phyloP scores from a whole-genome alignment of 1,140 invertebrate species.

The Drosophila bocki region DNA sequence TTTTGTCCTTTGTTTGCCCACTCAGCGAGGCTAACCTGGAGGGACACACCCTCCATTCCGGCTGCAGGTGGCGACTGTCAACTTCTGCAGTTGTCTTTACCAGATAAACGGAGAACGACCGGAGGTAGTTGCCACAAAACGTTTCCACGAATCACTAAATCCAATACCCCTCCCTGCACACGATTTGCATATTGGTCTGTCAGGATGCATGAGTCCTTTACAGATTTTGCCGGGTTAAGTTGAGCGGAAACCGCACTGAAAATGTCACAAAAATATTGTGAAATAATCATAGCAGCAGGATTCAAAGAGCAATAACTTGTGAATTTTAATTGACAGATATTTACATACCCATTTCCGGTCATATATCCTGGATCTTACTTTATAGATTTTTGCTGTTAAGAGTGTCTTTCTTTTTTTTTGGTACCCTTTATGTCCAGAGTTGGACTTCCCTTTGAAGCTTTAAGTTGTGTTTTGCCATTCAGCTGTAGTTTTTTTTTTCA shows the following conservation, averaged over 20 bases:
- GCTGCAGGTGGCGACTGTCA: slow-evolving; percentile 18
- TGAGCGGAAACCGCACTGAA: background rate
- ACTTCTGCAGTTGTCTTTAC: slow-evolving; percentile 10
- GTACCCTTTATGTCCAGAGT: background rate
- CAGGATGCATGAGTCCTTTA: background rate
- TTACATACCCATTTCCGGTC: background rate
- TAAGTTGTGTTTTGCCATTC: background rate
- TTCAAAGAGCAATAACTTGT: background rate
- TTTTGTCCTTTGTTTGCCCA: slow-evolving; percentile 4
- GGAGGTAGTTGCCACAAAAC: background rate
- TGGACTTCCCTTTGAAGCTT: background rate
- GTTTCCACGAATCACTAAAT: slow-evolving; percentile 2
- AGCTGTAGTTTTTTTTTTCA: background rate
- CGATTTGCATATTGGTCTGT: slow-evolving; percentile 22
- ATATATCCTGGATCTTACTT: too few relatives aligned
- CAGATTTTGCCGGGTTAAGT: background rate
- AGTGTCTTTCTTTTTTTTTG: background rate
- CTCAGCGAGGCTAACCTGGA: background rate
- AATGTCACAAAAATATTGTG: slow-evolving; percentile 3
- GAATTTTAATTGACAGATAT: background rate
- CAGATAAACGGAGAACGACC: slow-evolving; percentile 3
- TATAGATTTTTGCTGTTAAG: background rate
- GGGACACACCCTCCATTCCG: background rate
- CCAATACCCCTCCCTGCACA: background rate
- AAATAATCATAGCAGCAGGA: background rate